Conservation (phyloP, 1,140 invertebrate genomes). For the Eurosta solidaginis region DNA sequence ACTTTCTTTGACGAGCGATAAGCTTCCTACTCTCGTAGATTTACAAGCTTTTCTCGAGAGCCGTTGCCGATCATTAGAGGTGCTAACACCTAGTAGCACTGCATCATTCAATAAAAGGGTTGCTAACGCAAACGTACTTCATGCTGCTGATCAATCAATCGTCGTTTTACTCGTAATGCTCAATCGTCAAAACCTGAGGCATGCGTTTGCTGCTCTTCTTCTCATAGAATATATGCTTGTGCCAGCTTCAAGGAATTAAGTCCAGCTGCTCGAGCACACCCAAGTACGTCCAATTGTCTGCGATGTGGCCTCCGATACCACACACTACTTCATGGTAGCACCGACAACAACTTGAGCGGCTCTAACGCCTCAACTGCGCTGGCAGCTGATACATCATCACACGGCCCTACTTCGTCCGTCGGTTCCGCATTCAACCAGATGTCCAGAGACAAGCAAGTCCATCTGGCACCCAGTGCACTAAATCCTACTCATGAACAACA, state of each 20-base stretch:
- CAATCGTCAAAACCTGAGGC: not conserved
- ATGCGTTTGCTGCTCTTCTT: not conserved
- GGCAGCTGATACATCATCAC: no score
- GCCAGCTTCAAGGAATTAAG: not conserved
- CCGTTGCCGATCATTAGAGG: not conserved
- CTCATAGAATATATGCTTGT: not conserved
- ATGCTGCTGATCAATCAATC: no score
- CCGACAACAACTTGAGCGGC: no score
- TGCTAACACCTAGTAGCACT: not conserved
- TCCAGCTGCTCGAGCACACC: not conserved
- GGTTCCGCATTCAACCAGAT: not conserved
- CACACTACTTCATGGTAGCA: no score
- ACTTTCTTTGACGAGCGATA: not conserved
- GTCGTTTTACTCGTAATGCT: no score
- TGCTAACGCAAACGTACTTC: no score
- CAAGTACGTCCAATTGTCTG: not conserved
- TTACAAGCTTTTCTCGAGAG: not conserved
- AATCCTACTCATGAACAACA: not conserved
- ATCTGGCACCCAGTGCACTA: not conserved
- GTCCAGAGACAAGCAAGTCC: not conserved
- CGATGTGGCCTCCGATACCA: no score
- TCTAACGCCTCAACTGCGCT: no score
- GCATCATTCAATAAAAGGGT: not conserved
- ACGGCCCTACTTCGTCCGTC: not conserved
- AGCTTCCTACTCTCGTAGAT: not conserved